Conservation (phyloP, 1,140 invertebrate species). For the Nixonia krombeini region DNA sequence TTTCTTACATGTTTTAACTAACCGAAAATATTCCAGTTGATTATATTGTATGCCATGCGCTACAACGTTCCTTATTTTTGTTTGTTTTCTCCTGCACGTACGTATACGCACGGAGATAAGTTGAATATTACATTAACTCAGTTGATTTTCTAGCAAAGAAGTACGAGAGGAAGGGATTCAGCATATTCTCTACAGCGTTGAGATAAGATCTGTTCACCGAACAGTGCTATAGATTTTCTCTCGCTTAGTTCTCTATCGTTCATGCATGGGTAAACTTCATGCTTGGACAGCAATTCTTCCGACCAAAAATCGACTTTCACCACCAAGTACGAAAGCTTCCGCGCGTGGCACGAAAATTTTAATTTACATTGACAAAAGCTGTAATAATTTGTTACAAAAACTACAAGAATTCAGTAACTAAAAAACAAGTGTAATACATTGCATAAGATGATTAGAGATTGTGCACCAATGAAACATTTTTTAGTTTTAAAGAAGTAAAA, state of each 20-base stretch:
- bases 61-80: too few species aligned
- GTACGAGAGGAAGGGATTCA: not conserved
- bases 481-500: too few species aligned
- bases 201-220: not conserved
- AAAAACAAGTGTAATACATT: too few species aligned
- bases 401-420: too few species aligned
- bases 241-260: not conserved
- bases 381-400: not conserved
- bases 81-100: too few species aligned
- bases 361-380: too few species aligned
- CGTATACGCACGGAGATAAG: not conserved
- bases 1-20: not conserved
- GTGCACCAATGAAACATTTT: too few species aligned
- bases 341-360: conserved; percentile 1
- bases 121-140: not conserved
- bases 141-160: not conserved
- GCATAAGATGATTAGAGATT: too few species aligned
- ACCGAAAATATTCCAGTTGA: not conserved
- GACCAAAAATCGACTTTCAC: not conserved
- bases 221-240: not conserved
- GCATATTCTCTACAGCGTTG: too few species aligned
- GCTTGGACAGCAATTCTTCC: not conserved
- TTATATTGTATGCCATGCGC: not conserved
- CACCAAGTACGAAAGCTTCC: conserved; percentile 1
- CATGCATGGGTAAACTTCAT: conserved; percentile 1